Conservation (phyloP, 2,113 vertebrate genomes). For the Pterocles burchelli region DNA sequence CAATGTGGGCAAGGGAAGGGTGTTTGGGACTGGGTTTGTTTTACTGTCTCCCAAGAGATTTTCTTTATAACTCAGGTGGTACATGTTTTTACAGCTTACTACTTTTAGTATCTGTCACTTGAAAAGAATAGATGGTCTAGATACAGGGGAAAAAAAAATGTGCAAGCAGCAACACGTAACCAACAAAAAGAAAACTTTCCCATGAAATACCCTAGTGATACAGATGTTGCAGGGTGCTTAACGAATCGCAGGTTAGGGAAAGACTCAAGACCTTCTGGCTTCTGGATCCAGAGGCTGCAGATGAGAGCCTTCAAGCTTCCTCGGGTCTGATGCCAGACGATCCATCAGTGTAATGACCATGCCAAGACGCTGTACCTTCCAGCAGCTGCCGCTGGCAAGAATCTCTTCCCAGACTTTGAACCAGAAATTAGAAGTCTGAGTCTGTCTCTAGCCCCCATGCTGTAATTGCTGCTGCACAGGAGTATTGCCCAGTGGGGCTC, state of each 20-base stretch:
- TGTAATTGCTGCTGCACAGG: background rate
- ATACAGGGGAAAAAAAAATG: background rate
- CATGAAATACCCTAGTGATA: conserved; percentile 39
- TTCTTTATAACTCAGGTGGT: conserved; percentile 51
- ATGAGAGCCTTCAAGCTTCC: background rate
- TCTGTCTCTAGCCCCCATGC: background rate
- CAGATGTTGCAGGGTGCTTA: conserved; percentile 14
- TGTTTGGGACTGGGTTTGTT: conserved; percentile 48
- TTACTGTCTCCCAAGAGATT: conserved; percentile 61
- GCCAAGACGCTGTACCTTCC: background rate
- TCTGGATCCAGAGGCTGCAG: background rate
- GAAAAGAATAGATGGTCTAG: conserved; percentile 66
- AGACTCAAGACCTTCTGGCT: background rate
- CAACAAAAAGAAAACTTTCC: conserved; percentile 59
- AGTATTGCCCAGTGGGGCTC: background rate
- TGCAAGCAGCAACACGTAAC: conserved; percentile 62
- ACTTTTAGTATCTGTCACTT: conserved; percentile 66
- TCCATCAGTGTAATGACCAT: background rate
- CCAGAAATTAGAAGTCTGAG: background rate
- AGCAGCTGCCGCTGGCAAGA: background rate
- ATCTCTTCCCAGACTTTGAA: background rate
- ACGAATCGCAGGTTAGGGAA: background rate
- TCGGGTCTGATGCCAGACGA: background rate
- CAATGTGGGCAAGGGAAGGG: background rate
- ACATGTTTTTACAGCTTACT: conserved; percentile 68